Evolutionary conservation across 1,140 invertebrate genomes (phyloP), one percentile per base, ranked within the genome.

Genomic region (Penaeus vannamei): DNA sequence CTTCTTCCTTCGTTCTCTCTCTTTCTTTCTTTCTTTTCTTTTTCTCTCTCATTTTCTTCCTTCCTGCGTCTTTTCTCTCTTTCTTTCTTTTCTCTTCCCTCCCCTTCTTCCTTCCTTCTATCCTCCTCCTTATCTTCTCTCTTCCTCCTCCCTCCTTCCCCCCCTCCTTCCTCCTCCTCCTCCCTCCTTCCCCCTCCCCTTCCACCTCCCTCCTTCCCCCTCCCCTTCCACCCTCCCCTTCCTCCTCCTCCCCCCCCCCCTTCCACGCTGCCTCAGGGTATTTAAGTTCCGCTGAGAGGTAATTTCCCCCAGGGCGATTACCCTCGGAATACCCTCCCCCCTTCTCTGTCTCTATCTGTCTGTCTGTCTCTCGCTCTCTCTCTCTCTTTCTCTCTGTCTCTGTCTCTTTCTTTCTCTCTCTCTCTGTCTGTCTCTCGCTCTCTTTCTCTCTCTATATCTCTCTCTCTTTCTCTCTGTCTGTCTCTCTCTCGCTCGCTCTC

Each of bases 211-310:
- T 23, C 76, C 26, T 26, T 32, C 46, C 20, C 59, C 23, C 42
- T 46, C 10, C 23, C n/a, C 17, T 17, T 66, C 59, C 2, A 29
- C 46, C 66, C 80, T 66, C 26, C 46, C 86, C 64, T 61, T n/a
- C 23, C 32, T 23, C 32, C 26, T 22, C 69, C 22, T 26, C 36
- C 69, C 36, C 69, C 69, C 29, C 22, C 22, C 36, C 69, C n/a
- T 32, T 76, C 36, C 4, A 17, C 19, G 26, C 69, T 32, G n/a
- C 69, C 69, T 32, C 66, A 14, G 53, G 81, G 26, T 53, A 84
- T 64, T 46, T n/a, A 42, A 64, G 80, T 84, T 84, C 86, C 86
- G 81, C 46, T 62, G 36, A 66, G 29, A 76, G 59, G 64, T 84
- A 84, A 76, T 84, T 84, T 77, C 29, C 77, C 59, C 61, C 10